phyloP scores from a whole-genome alignment of 2,113 vertebrate genomes.

The Bombycilla garrulus region DNA sequence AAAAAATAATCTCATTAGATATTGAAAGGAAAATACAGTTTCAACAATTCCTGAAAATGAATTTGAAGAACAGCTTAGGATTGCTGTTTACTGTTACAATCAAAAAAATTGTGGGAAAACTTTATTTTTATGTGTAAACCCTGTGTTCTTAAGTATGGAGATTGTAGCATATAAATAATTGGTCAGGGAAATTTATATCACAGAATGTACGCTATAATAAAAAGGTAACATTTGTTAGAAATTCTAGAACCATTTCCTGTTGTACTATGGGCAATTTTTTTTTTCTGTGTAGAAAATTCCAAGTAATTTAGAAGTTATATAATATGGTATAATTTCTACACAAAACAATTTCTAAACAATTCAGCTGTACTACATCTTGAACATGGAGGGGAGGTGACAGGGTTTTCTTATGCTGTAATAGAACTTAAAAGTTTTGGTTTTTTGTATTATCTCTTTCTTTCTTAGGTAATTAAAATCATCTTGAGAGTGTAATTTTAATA shows the following conservation, averaged over 20 bases:
- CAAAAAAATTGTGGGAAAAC: background rate
- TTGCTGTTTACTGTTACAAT: background rate
- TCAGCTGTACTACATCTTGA: background rate
- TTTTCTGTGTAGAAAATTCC: background rate
- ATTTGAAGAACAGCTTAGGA: background rate
- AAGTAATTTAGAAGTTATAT: background rate
- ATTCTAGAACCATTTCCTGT: background rate
- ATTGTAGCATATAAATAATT: background rate
- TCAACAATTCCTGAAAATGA: background rate
- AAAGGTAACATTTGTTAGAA: background rate
- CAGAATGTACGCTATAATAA: background rate
- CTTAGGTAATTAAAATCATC: background rate
- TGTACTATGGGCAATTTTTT: background rate
- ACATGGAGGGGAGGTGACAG: background rate
- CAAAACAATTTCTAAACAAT: background rate
- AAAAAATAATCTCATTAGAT: constrained; percentile 9
- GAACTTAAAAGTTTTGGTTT: background rate
- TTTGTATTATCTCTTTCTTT: background rate
- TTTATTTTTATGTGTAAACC: background rate
- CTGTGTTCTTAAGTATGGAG: background rate
- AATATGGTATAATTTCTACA: background rate
- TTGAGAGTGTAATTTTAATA: background rate
- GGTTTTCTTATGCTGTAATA: background rate
- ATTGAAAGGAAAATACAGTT: background rate
- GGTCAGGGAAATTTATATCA: background rate